phyloP scores from a whole-genome alignment of 1,140 invertebrate genomes.

The Tetraneura akinire region DNA sequence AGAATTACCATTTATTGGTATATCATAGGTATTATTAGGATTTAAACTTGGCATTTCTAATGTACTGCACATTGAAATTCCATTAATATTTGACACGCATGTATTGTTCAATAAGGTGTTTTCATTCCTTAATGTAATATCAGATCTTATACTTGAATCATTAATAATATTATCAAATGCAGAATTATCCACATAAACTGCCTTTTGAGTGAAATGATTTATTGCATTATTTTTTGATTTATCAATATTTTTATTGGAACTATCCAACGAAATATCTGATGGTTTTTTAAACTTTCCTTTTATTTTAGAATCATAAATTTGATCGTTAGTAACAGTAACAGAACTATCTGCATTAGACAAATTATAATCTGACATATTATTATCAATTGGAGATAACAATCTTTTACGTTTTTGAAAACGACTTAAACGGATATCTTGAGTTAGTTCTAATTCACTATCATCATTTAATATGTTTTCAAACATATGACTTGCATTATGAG shows the following conservation, averaged over 20 bases:
- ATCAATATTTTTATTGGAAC: neutral
- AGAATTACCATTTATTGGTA: neutral
- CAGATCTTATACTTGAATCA: neutral
- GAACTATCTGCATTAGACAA: constrained; percentile 18
- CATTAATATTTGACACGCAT: neutral
- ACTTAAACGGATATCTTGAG: neutral
- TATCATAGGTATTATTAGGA: constrained; percentile 35
- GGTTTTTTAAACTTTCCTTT: constrained; percentile 5
- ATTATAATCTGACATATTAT: neutral
- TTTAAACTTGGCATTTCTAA: neutral
- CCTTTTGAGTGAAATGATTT: neutral
- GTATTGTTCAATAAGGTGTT: neutral
- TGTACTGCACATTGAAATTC: neutral
- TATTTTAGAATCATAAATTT: neutral
- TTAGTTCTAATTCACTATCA: constrained; percentile 25
- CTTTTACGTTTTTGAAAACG: constrained; percentile 24
- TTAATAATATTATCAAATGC: constrained; percentile 6
- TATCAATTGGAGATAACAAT: neutral
- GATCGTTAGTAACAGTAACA: neutral
- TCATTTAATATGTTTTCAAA: constrained; percentile 30
- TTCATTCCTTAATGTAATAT: neutral
- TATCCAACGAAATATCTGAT: neutral
- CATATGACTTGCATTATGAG: neutral
- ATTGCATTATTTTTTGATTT: neutral
- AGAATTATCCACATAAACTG: neutral